A percentile compares a stretch with the other conserved stretches of the same genome.
These are phyloP conservation scores for Tigriopus californicus DNA, from an alignment of 2,888 invertebrate genomes.

Conservation along the genomic window DNA sequence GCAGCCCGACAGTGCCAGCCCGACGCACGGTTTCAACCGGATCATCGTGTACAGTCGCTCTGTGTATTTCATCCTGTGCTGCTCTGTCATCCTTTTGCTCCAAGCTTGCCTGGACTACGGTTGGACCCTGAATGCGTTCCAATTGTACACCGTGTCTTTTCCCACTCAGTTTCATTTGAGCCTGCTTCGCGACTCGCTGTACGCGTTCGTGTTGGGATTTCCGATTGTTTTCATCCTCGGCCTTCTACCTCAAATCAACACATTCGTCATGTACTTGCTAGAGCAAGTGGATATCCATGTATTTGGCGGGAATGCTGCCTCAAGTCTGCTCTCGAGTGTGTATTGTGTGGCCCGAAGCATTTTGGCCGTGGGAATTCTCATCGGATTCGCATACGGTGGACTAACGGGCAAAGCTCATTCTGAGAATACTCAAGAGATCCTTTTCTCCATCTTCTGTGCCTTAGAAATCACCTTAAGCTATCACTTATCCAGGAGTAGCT, in stretches of 20 bases:
- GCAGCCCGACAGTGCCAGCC: conserved; percentile 95
- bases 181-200: conserved; percentile 49
- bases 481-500: conserved; percentile 76
- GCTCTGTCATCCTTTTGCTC: conserved; percentile 29
- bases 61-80: conserved; percentile 73
- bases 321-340: conserved; percentile 59
- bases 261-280: conserved; percentile 83
- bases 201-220: conserved; percentile 65
- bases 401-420: conserved; percentile 27
- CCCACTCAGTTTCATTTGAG: conserved; percentile 42
- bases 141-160: conserved; percentile 31
- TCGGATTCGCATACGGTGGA: conserved; percentile 71
- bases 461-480: conserved; percentile 70
- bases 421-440: conserved; percentile 34
- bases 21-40: conserved; percentile 91
- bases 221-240: conserved; percentile 88
- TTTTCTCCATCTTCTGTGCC: conserved; percentile 86
- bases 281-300: conserved; percentile 56
- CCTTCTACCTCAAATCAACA: conserved; percentile 85
- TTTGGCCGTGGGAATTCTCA: conserved; percentile 55
- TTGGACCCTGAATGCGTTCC: conserved; percentile 21
- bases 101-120: conserved; percentile 10
- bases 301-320: conserved; percentile 72
- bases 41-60: conserved; percentile 72
- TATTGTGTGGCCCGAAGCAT: conserved; percentile 56